phyloP scores from a whole-genome alignment of 64 coral and sea anemone species.

The Astreopora myriophthalma region DNA sequence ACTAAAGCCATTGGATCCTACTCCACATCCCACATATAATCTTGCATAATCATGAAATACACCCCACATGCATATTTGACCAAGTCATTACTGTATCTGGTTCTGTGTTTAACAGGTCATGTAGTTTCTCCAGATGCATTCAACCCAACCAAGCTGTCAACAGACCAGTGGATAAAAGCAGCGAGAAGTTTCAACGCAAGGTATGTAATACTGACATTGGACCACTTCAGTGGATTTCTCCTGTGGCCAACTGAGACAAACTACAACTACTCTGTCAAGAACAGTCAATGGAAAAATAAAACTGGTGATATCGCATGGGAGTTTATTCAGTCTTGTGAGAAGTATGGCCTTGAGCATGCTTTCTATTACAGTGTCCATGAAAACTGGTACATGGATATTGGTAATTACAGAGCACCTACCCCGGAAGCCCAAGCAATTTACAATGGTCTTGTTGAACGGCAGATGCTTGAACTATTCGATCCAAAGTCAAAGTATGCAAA shows the following conservation, averaged over 20 bases:
- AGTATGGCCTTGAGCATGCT: constrained; percentile 9
- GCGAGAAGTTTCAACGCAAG: constrained; percentile 70
- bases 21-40: no score
- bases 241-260: constrained; percentile 50
- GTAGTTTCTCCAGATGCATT: constrained; percentile 41
- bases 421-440: not conserved
- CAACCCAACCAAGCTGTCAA: constrained; percentile 48
- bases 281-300: constrained; percentile 37
- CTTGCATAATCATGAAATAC: no score
- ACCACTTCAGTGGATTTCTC: constrained; percentile 63
- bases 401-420: constrained; percentile 14
- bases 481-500: constrained; percentile 33
- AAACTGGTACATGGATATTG: constrained; percentile 57
- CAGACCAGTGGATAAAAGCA: constrained; percentile 68
- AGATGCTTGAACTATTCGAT: constrained; percentile 42
- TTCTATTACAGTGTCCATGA: constrained; percentile 60
- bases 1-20: no score
- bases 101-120: not conserved
- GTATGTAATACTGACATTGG: constrained; percentile 49
- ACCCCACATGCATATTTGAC: no score
- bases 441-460: constrained; percentile 5
- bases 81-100: not conserved
- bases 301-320: constrained; percentile 35
- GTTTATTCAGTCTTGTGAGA: constrained; percentile 63
- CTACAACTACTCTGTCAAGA: constrained; percentile 63